Base-by-base conservation (phyloP, 2,888 invertebrate genomes). In the Boloria selene region DNA sequence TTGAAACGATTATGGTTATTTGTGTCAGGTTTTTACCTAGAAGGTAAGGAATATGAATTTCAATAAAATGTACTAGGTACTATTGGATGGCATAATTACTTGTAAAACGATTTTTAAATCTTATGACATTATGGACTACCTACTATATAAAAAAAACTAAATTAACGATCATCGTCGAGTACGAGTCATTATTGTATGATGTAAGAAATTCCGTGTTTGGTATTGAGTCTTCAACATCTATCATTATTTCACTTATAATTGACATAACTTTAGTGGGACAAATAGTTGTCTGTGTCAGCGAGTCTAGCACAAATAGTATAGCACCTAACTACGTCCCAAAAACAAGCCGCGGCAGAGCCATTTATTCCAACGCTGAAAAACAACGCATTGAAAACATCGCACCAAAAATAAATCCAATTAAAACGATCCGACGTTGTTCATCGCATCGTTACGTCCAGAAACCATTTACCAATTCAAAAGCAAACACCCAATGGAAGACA, bases 391-490 rank as follows among this genome's bases (percentile, higher is more conserved):
- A 74, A 71, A 70, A 70, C 68, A 67, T 65, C 64, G 67, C 67
- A 58, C 64, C 73, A 71, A 72, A 72, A 76, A 79, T 77, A 79
- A 81, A 82, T 79, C 79, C 80, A 81, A 81, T 82, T 79, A 79
- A 79, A 81, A 73, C 68, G 70, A 68, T 64, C 73, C 76, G 71
- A 74, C 75, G 77, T 77, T 77, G 77, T 78, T 77, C 77, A 75
- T 74, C 76, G 75, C 73, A 75, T 77, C 76, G 76, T 75, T 77
- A 74, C 75, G 71, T 72, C 68, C 73, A 74, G 75, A 74, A 78
- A 77, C 78, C 79, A 81, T 82, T 79, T 76, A 77, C 76, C 73
- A 75, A 71, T 73, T 78, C 77, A 75, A 78, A 79, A 82, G 80
- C 78, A 78, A 81, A 73, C 77, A 75, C 67, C 66, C 74, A 70